phyloP scores from a whole-genome alignment of 2,113 vertebrate genomes.

The Setophaga kirtlandii region DNA sequence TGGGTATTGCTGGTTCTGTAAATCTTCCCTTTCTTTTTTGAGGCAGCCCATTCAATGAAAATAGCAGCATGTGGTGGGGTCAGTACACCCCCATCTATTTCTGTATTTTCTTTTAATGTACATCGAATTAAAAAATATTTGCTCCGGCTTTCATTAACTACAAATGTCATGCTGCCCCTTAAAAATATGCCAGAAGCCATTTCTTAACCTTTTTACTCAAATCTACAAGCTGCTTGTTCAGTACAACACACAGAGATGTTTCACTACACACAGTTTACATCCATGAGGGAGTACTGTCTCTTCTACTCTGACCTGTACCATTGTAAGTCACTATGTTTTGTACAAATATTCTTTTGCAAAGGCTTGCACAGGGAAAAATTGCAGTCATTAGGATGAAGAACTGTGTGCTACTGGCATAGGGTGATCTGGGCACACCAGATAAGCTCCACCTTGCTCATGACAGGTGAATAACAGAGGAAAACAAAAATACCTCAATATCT shows the following conservation, averaged over 20 bases:
- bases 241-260: not conserved
- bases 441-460: not conserved
- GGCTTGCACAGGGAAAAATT: not conserved
- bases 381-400: not conserved
- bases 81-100: conserved; percentile 71
- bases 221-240: not conserved
- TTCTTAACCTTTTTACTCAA: not conserved
- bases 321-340: not conserved
- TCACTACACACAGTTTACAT: not conserved
- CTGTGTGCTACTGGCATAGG: not conserved
- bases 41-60: conserved; percentile 55
- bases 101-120: conserved; percentile 58
- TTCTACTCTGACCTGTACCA: not conserved
- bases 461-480: not conserved
- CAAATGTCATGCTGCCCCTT: conserved; percentile 3
- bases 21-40: not conserved
- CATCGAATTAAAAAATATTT: conserved; percentile 35
- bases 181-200: not conserved
- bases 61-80: not conserved
- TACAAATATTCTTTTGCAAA: not conserved
- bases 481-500: not conserved
- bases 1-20: not conserved
- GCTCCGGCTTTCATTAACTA: conserved; percentile 24
- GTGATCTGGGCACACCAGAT: not conserved
- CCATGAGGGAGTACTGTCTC: not conserved